Percentiles rank a stretch among this genome's conserved stretches.
Evolutionary conservation across 2,888 invertebrate genomes (phyloP).

Genomic region (Oligia fasciuncula): DNA sequence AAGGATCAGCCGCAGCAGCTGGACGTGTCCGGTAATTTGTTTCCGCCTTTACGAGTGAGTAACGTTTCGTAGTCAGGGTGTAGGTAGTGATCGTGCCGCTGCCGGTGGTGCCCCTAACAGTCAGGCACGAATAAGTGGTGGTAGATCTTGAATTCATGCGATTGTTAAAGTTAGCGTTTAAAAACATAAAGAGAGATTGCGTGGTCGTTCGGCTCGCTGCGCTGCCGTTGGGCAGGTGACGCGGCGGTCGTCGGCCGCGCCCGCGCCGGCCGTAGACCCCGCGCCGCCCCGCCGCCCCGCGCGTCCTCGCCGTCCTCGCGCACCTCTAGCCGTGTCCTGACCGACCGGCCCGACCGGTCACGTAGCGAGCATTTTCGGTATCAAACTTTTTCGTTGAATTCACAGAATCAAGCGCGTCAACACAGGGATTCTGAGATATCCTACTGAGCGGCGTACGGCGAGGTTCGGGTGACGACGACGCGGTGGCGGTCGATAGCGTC

Average conservation of each 20-base stretch:
- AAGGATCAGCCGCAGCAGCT: background rate
- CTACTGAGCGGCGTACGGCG: constrained; percentile 31
- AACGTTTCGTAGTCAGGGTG: background rate
- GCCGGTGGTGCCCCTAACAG: background rate
- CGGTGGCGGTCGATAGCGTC: constrained; percentile 68
- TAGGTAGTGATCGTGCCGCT: background rate
- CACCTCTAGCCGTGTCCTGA: constrained; percentile 56
- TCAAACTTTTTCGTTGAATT: constrained; percentile 33
- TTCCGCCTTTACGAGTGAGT: background rate
- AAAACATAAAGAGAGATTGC: constrained; percentile 2
- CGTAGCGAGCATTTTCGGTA: constrained; percentile 38
- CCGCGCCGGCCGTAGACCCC: constrained; percentile 66
- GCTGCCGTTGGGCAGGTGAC: constrained; percentile 52
- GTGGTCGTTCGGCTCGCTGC: constrained; percentile 11
- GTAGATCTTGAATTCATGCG: background rate
- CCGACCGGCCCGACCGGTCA: constrained; percentile 51
- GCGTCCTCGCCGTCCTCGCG: constrained; percentile 60
- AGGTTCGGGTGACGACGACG: constrained; percentile 47
- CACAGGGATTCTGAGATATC: constrained; percentile 25
- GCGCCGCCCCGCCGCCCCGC: constrained; percentile 45
- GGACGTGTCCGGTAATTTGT: background rate
- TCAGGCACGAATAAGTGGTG: background rate
- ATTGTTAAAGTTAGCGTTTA: constrained; percentile 1
- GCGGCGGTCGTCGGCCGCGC: constrained; percentile 64
- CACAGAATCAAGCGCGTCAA: constrained; percentile 28